phyloP scores from a whole-genome alignment of 1,140 invertebrate genomes.

The Cryptotermes secundus region DNA sequence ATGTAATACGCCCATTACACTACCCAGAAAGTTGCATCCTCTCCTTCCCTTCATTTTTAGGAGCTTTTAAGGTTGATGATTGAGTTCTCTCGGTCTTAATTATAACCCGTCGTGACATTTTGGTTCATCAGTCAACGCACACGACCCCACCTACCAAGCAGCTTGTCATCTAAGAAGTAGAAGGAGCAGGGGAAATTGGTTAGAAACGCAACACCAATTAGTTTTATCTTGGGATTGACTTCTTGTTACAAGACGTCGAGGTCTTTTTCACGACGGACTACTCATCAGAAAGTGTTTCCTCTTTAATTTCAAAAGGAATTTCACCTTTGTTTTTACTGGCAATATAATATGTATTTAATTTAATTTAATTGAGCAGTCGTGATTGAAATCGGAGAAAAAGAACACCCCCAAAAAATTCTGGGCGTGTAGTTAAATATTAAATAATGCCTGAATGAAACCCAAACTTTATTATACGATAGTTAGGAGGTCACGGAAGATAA shows the following conservation, averaged over 20 bases:
- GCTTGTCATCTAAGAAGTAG: not conserved
- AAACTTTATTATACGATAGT: too few species aligned
- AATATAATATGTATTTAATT: too few species aligned
- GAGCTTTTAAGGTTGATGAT: not conserved
- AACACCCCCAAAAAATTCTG: too few species aligned
- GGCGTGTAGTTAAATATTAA: too few species aligned
- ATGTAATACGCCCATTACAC: not conserved
- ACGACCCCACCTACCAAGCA: not conserved
- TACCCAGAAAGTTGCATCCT: not conserved
- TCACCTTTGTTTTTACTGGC: too few species aligned
- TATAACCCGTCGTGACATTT: not conserved
- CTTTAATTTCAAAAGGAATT: too few species aligned
- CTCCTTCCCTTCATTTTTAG: not conserved
- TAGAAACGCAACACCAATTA: not conserved
- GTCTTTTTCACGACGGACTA: too few species aligned
- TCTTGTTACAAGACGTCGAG: not conserved
- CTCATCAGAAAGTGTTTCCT: too few species aligned
- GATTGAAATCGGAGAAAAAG: too few species aligned
- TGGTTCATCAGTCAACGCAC: slow-evolving; percentile 14
- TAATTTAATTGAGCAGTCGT: too few species aligned
- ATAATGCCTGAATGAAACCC: too few species aligned
- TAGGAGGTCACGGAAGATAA: too few species aligned
- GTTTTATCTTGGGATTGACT: not conserved
- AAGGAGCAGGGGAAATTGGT: not conserved
- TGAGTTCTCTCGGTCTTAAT: slow-evolving; percentile 15